Evolutionary conservation across 2,888 invertebrate species (phyloP).

Genomic region (Melanotus villosus): DNA sequence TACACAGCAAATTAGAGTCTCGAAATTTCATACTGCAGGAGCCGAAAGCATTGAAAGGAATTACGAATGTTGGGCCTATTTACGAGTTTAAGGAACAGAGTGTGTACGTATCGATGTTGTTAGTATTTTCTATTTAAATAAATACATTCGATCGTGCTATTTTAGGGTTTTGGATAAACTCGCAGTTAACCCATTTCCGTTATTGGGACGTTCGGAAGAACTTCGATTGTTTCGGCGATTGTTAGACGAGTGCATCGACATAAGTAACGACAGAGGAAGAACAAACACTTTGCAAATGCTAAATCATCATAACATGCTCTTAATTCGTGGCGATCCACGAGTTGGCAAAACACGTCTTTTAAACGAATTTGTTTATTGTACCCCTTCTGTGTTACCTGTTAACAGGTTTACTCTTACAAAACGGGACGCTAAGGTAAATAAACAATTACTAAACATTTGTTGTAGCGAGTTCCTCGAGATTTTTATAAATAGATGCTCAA

Average conservation of each 20-base stretch:
- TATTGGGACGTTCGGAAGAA: conserved; percentile 70
- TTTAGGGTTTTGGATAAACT: conserved; percentile 10
- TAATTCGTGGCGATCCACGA: conserved; percentile 71
- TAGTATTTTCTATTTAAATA: neutral
- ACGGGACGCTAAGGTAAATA: conserved; percentile 63
- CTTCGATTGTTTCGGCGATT: conserved; percentile 56
- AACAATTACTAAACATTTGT: too few species aligned
- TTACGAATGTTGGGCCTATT: conserved; percentile 75
- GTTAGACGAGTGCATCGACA: conserved; percentile 46
- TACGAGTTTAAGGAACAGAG: conserved; percentile 73
- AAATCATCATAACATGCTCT: conserved; percentile 50
- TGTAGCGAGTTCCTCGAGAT: too few species aligned
- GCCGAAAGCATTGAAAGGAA: conserved; percentile 73
- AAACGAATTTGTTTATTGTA: conserved; percentile 71
- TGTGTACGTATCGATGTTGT: conserved; percentile 30
- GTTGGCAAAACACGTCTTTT: conserved; percentile 76
- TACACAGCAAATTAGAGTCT: conserved; percentile 76
- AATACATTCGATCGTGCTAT: neutral
- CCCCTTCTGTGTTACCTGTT: conserved; percentile 64
- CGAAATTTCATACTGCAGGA: conserved; percentile 74
- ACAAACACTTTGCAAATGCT: conserved; percentile 32
- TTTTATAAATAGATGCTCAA: too few species aligned
- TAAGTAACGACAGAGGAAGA: conserved; percentile 23
- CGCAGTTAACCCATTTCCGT: conserved; percentile 61
- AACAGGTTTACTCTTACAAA: conserved; percentile 64